phyloP scores from a whole-genome alignment of 2,888 invertebrate species.

The Eupithecia abbreviata region DNA sequence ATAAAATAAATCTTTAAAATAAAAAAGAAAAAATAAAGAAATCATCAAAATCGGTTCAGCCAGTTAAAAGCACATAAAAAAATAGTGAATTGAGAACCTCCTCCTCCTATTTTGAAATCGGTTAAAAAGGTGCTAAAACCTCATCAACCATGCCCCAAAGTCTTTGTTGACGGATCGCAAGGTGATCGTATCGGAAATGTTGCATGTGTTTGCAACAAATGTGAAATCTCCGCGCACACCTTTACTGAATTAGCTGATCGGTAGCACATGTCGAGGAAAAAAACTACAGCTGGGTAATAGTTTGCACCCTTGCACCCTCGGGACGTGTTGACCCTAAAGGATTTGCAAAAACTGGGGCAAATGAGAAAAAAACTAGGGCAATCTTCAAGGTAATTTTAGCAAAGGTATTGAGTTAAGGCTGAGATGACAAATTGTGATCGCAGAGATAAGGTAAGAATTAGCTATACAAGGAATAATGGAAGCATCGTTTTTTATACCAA shows the following conservation, averaged over 20 bases:
- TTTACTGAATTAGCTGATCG: slow-evolving; percentile 76
- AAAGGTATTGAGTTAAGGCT: not conserved
- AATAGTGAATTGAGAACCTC: too few species aligned
- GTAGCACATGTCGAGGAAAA: slow-evolving; percentile 78
- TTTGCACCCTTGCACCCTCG: slow-evolving; percentile 47
- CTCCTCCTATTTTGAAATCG: too few species aligned
- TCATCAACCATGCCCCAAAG: not conserved
- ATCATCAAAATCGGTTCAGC: too few species aligned
- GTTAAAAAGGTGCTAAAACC: not conserved
- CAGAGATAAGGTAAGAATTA: not conserved
- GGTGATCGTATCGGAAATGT: slow-evolving; percentile 36
- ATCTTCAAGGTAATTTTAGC: not conserved
- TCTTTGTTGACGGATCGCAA: slow-evolving; percentile 21
- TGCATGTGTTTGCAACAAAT: slow-evolving; percentile 44
- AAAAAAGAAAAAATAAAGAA: too few species aligned
- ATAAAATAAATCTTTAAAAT: too few species aligned
- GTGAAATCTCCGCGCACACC: slow-evolving; percentile 57
- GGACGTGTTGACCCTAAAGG: not conserved
- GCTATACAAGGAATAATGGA: not conserved
- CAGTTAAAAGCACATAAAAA: too few species aligned
- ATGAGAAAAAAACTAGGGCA: not conserved
- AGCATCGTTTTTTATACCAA: not conserved
- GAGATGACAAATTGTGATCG: too few species aligned
- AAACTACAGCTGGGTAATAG: slow-evolving; percentile 77
- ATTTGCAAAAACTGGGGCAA: slow-evolving; percentile 5